A percentile compares a stretch with the other conserved stretches of the same genome.
phyloP scores from a whole-genome alignment of 1,140 invertebrate genomes.

The Proctacanthus coquilletti region DNA sequence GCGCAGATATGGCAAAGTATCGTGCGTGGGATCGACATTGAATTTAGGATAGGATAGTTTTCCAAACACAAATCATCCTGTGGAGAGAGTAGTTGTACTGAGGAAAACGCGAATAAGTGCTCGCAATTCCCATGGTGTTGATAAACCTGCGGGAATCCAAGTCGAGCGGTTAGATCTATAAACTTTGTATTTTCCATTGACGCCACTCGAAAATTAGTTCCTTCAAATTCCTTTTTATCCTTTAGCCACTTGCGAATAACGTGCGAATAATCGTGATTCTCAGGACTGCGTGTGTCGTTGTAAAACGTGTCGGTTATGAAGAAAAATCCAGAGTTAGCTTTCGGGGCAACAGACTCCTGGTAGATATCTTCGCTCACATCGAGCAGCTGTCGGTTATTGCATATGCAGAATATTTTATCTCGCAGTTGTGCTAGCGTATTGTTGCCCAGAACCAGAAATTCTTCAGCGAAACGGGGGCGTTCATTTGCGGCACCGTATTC shows the following conservation, averaged over 20 bases:
- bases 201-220: slow-evolving; percentile 32
- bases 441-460: slow-evolving; percentile 42
- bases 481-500: slow-evolving; percentile 8
- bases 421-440: slow-evolving; percentile 46
- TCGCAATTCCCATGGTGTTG: slow-evolving; percentile 81
- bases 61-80: slow-evolving; percentile 30
- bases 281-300: slow-evolving; percentile 45
- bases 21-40: slow-evolving; percentile 27
- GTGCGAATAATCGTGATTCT: slow-evolving; percentile 46
- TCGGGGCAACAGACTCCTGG: slow-evolving; percentile 28
- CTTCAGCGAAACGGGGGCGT: slow-evolving; percentile 35
- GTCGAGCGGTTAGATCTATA: slow-evolving; percentile 42
- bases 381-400: slow-evolving; percentile 41
- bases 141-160: slow-evolving; percentile 64
- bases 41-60: slow-evolving; percentile 37
- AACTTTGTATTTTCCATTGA: slow-evolving; percentile 47
- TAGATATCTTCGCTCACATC: slow-evolving; percentile 46
- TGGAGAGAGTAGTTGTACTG: slow-evolving; percentile 40
- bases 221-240: slow-evolving; percentile 31
- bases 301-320: slow-evolving; percentile 68
- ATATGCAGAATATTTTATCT: slow-evolving; percentile 50
- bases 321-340: slow-evolving; percentile 46
- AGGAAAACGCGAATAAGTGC: slow-evolving; percentile 64
- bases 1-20: slow-evolving; percentile 39
- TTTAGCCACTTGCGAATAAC: slow-evolving; percentile 48